These are phyloP conservation scores for Anser cygnoides DNA, from an alignment of 2,113 vertebrate genomes.

Conservation along the genomic window DNA sequence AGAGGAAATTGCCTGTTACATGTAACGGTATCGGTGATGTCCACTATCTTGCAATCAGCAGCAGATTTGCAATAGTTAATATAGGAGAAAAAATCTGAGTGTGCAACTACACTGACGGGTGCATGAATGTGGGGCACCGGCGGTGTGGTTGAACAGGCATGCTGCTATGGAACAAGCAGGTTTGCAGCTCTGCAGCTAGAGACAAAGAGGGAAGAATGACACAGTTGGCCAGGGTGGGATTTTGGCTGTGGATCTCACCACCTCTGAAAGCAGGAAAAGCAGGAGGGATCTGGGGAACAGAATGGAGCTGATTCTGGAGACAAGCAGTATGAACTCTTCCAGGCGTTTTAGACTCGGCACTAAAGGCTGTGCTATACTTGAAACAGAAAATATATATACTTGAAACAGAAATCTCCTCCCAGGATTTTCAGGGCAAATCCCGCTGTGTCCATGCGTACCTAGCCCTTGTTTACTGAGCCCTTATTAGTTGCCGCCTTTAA, in stretches of 20 bases:
- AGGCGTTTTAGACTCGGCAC: neutral
- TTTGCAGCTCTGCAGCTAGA: neutral
- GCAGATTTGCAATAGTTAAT: neutral
- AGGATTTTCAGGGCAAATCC: neutral
- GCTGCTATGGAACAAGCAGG: neutral
- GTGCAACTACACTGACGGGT: neutral
- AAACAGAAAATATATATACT: too few species aligned
- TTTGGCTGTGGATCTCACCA: neutral
- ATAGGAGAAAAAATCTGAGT: neutral
- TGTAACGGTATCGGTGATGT: neutral
- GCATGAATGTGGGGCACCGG: too few species aligned
- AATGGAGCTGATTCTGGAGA: neutral
- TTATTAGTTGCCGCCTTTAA: neutral
- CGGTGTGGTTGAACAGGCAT: neutral
- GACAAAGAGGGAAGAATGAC: neutral
- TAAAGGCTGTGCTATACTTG: neutral
- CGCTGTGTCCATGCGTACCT: neutral
- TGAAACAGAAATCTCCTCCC: neutral
- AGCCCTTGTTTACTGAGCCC: accelerated
- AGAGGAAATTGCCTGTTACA: neutral
- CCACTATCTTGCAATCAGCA: neutral
- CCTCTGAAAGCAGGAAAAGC: neutral
- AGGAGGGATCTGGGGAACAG: neutral
- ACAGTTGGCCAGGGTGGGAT: neutral
- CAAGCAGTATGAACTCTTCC: neutral